Base-by-base conservation (phyloP, 2,888 invertebrate genomes). In the Drosophila eohydei region DNA sequence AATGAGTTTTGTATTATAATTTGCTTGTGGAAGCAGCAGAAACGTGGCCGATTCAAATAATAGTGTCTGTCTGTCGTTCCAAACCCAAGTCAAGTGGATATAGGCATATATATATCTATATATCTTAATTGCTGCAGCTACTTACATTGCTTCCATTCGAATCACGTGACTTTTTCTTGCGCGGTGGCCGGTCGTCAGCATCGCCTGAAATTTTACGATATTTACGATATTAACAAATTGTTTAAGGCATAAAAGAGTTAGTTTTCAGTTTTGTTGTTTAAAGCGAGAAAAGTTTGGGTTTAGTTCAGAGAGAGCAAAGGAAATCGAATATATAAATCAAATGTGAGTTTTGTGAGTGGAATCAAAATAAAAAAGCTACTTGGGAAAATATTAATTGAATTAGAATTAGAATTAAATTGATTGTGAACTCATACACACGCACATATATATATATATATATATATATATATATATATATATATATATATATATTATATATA, bases 131-230 rank as follows among this genome's bases (percentile, higher is more conserved):
- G 30, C 21, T 51, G 14, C 36, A 4, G 16, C 4, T 52, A 91
- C 91, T 91, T 71, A 91, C 91, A 88, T 86, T 91, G 80, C 82
- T 90, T 74, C 83, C 91, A 87, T 83, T 90, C 30, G 91, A 80
- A 71, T 92, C 93, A 76, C 92, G 92, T 65, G 88, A 67, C 77
- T 91, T 93, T 89, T 93, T 93, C 89, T 93, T 93, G 72, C 92
- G 90, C 52, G 92, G 92, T 75, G 91, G 93, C 65, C 92, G 86
- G 54, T 91, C 92, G 51, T 91, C 91, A 46, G 88, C 88, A 79
- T 93, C 93, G 78, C 91, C 91, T 92, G 70, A 57, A 60, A 56
- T 44, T 55, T 76, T 52, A 32, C 54, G 48, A 63, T 56, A 50
- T 55, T 3, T 21, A 21, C 34, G 30, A 64, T 34, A 72, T 76